A percentile compares a stretch with the other conserved stretches of the same genome.
Evolutionary conservation across 2,888 invertebrate species (phyloP).

Genomic region (Platycheirus albimanus): DNA sequence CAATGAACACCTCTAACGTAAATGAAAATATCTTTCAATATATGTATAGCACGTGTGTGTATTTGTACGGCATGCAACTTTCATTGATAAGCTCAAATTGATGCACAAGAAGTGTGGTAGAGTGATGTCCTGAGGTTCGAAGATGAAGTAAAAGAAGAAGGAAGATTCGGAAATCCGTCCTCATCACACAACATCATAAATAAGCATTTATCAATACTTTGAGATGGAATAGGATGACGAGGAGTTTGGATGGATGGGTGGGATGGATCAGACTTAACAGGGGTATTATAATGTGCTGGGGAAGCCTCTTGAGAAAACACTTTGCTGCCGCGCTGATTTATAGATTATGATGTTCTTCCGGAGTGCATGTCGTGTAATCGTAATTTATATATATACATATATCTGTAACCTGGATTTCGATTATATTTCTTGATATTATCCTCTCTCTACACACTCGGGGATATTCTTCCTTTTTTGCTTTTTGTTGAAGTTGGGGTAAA

Average conservation of each 20-base stretch:
- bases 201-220: constrained; percentile 65
- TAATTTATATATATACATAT: constrained; percentile 65
- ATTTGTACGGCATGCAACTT: constrained; percentile 59
- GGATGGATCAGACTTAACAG: constrained; percentile 3
- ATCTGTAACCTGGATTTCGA: constrained; percentile 69
- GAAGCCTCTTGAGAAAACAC: constrained; percentile 54
- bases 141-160: too few relatives aligned
- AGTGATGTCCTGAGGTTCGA: constrained; percentile 39
- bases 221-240: background rate
- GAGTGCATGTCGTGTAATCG: constrained; percentile 68
- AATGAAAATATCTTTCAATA: constrained; percentile 10
- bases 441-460: constrained; percentile 26
- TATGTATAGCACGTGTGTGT: constrained; percentile 33
- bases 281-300: background rate
- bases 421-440: constrained; percentile 70
- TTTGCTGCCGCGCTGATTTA: constrained; percentile 50
- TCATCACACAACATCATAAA: constrained; percentile 59
- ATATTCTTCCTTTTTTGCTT: constrained; percentile 24
- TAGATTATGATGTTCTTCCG: constrained; percentile 63
- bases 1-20: constrained; percentile 49
- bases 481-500: constrained; percentile 38
- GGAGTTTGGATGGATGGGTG: background rate
- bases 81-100: constrained; percentile 57
- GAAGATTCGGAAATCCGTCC: constrained; percentile 31
- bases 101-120: constrained; percentile 40